Percentiles rank a stretch among this genome's conserved stretches.
phyloP scores from a whole-genome alignment of 2,888 invertebrate species.

The Epinotia demarniana region DNA sequence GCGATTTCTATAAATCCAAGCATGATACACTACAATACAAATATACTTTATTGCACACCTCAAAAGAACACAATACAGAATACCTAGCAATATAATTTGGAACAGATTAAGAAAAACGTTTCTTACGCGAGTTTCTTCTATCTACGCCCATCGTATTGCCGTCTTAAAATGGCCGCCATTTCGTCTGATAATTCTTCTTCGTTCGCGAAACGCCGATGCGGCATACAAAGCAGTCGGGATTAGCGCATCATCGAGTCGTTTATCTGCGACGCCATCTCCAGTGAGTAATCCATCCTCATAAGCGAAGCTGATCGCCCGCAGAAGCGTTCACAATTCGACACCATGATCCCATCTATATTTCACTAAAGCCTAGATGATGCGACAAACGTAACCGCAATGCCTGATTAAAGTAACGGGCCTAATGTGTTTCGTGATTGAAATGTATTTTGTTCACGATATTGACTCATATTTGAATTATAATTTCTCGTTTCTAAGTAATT shows the following conservation, averaged over 20 bases:
- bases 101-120: not conserved
- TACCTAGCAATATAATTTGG: not conserved
- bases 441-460: not conserved
- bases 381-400: conserved; percentile 37
- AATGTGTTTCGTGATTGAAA: not conserved
- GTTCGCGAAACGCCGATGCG: conserved; percentile 48
- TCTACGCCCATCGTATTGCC: not conserved
- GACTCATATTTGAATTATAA: too few relatives aligned
- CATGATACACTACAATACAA: too few relatives aligned
- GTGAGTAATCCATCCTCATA: conserved; percentile 66
- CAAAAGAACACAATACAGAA: too few relatives aligned
- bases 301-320: conserved; percentile 52
- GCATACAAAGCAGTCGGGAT: conserved; percentile 46
- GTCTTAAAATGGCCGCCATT: conserved; percentile 4
- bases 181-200: conserved; percentile 52
- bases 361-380: conserved; percentile 43
- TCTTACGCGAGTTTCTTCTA: not conserved
- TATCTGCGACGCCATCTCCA: conserved; percentile 51
- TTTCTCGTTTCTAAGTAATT: too few relatives aligned
- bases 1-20: too few relatives aligned
- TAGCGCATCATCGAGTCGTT: conserved; percentile 47
- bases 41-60: too few relatives aligned
- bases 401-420: conserved; percentile 24
- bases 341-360: conserved; percentile 59
- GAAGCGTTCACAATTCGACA: conserved; percentile 56